Conservation (phyloP, 2,888 invertebrate genomes). For the Muschampia plurimacula region DNA sequence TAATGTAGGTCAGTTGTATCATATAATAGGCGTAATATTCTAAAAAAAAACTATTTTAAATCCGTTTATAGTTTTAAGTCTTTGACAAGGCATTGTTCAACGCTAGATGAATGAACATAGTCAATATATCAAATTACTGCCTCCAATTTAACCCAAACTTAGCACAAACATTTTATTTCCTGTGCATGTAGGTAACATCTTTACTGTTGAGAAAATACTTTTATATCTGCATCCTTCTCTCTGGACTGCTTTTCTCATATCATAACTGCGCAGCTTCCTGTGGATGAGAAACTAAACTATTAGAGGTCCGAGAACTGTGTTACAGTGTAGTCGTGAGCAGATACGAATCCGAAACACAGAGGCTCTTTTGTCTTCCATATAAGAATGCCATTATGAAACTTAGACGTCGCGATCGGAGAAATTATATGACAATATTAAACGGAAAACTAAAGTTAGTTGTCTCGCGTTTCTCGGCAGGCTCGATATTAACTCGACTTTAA, state of each 20-base stretch:
- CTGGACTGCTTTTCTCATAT: slow-evolving; percentile 38
- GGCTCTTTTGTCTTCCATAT: slow-evolving; percentile 48
- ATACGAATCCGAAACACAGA: slow-evolving; percentile 50
- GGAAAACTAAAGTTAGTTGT: slow-evolving; percentile 31
- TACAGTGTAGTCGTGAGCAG: slow-evolving; percentile 53
- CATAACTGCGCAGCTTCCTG: slow-evolving; percentile 38
- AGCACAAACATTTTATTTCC: background rate
- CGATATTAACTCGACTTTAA: slow-evolving; percentile 30
- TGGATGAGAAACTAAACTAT: slow-evolving; percentile 49
- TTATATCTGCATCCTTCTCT: background rate
- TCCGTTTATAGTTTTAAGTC: too few species aligned
- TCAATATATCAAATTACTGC: too few species aligned
- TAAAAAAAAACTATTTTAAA: too few species aligned
- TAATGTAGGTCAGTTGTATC: too few species aligned
- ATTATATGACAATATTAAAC: slow-evolving; percentile 40
- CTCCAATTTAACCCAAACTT: too few species aligned
- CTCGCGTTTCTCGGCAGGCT: slow-evolving; percentile 29
- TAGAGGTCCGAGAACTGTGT: slow-evolving; percentile 44
- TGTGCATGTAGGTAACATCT: background rate
- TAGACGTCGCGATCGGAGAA: slow-evolving; percentile 39
- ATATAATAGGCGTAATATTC: too few species aligned
- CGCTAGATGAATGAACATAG: too few species aligned
- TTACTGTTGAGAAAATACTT: slow-evolving; percentile 20
- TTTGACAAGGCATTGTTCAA: too few species aligned
- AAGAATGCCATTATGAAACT: slow-evolving; percentile 44